These are phyloP conservation scores for Misgurnus anguillicaudatus DNA, from an alignment of 2,113 vertebrate species.

Conservation along the genomic window DNA sequence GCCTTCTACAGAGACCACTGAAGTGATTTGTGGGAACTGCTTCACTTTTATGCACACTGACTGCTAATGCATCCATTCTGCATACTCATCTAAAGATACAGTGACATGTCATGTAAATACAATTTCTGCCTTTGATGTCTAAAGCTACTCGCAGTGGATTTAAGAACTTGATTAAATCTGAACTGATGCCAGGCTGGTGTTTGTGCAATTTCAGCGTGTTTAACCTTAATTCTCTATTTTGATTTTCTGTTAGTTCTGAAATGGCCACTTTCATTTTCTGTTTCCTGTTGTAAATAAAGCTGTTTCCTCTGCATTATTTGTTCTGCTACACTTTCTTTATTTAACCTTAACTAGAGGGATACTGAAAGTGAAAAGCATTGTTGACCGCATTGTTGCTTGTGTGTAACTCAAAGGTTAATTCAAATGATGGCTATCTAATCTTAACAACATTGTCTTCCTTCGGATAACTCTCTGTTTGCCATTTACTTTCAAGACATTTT, in stretches of 20 bases:
- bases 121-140: conserved; percentile 22
- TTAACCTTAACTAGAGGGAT: too few species aligned
- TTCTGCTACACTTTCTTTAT: neutral
- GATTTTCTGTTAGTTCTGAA: neutral
- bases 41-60: conserved; percentile 21
- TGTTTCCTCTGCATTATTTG: neutral
- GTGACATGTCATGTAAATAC: conserved; percentile 28
- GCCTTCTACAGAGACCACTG: conserved; percentile 29
- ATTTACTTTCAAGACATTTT: neutral
- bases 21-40: conserved; percentile 41
- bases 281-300: neutral
- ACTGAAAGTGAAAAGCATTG: neutral
- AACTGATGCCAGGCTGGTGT: conserved; percentile 63
- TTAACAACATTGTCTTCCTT: neutral
- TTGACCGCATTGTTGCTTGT: neutral
- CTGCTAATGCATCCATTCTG: conserved; percentile 30
- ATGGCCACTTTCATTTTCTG: neutral
- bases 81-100: conserved; percentile 4
- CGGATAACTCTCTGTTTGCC: neutral
- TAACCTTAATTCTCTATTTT: conserved; percentile 32
- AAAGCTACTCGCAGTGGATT: conserved; percentile 25
- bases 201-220: conserved; percentile 43
- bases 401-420: conserved; percentile 2
- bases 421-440: neutral
- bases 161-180: conserved; percentile 52